Conservation (phyloP, 1,140 invertebrate species). For the Holotrichia oblita region DNA sequence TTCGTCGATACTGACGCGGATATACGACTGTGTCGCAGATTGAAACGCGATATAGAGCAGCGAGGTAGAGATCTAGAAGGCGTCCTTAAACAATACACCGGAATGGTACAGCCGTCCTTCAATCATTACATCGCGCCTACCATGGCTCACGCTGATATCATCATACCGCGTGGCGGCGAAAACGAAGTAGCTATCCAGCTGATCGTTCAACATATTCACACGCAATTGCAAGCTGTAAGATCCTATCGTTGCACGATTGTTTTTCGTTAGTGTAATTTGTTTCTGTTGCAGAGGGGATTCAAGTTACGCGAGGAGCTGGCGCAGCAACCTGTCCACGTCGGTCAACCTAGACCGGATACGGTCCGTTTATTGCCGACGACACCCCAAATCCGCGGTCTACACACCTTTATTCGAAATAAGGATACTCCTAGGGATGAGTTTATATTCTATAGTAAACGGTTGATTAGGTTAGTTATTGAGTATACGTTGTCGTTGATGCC, state of each 20-base stretch:
- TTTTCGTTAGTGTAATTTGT: constrained; percentile 42
- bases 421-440: constrained; percentile 96
- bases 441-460: constrained; percentile 97
- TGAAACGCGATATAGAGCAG: constrained; percentile 92
- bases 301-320: constrained; percentile 90
- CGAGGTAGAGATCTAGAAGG: constrained; percentile 94
- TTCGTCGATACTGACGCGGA: no score
- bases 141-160: constrained; percentile 92
- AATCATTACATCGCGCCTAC: constrained; percentile 96
- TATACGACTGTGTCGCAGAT: constrained; percentile 87
- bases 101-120: constrained; percentile 97
- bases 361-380: constrained; percentile 88
- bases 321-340: constrained; percentile 79
- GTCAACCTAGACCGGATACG: constrained; percentile 86
- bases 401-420: constrained; percentile 92
- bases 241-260: no score
- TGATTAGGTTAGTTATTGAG: constrained; percentile 96
- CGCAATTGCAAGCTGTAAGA: constrained; percentile 87
- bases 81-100: constrained; percentile 95
- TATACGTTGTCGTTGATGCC: constrained; percentile 92
- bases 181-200: constrained; percentile 97
- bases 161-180: constrained; percentile 92
- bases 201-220: constrained; percentile 97
- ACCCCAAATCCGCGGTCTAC: constrained; percentile 86
- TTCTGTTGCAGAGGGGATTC: constrained; percentile 81